These are phyloP conservation scores for Cryptocheilus praepositus DNA, from an alignment of 2,888 invertebrate species.

Conservation along the genomic window DNA sequence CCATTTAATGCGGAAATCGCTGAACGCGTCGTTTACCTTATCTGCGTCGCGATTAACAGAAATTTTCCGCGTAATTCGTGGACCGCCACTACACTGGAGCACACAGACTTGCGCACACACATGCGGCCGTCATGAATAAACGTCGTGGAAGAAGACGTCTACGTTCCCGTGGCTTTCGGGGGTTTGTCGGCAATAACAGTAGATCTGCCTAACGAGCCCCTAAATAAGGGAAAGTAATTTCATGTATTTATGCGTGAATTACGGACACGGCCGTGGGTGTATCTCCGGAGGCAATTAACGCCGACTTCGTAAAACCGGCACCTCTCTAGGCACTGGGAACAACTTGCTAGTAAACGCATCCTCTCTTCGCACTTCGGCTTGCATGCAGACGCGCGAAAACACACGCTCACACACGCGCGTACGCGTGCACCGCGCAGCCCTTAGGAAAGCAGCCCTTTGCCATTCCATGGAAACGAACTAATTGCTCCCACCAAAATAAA, in stretches of 20 bases:
- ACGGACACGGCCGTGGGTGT: slow-evolving; percentile 53
- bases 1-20: too few species aligned
- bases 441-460: slow-evolving; percentile 49
- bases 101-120: background rate
- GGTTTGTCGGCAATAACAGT: slow-evolving; percentile 70
- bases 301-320: slow-evolving; percentile 66
- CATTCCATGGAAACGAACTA: slow-evolving; percentile 52
- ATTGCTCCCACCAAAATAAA: slow-evolving; percentile 59
- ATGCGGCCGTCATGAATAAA: too few species aligned
- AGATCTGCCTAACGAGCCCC: slow-evolving; percentile 74
- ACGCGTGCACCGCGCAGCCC: slow-evolving; percentile 27
- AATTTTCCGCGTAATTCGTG: background rate
- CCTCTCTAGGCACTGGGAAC: slow-evolving; percentile 52
- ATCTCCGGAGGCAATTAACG: slow-evolving; percentile 71
- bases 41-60: background rate
- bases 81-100: background rate
- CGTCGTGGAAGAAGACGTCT: slow-evolving; percentile 5
- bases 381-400: slow-evolving; percentile 9
- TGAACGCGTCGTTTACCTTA: too few species aligned
- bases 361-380: slow-evolving; percentile 25
- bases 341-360: slow-evolving; percentile 36
- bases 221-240: slow-evolving; percentile 74
- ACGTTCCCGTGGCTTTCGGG: slow-evolving; percentile 34
- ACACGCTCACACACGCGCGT: slow-evolving; percentile 1
- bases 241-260: slow-evolving; percentile 74